phyloP scores from a whole-genome alignment of 2,888 invertebrate species.

The Spatulosminthurus flaviceps region DNA sequence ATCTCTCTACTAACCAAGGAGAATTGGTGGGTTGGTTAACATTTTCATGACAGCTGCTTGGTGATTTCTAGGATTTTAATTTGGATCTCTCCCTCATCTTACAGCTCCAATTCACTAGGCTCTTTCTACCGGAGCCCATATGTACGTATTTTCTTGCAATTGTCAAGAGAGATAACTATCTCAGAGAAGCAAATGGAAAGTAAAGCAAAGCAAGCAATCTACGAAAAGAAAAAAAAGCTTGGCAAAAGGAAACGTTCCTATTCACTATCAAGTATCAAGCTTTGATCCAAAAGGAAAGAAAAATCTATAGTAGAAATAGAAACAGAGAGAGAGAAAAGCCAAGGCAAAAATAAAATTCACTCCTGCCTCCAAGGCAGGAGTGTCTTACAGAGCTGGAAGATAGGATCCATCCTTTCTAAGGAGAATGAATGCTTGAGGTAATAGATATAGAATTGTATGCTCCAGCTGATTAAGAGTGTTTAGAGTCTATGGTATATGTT shows the following conservation, averaged over 20 bases:
- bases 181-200: neutral
- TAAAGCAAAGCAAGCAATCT: no score
- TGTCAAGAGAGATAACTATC: slow-evolving; percentile 9
- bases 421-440: neutral
- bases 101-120: slow-evolving; percentile 20
- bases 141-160: neutral
- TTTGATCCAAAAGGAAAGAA: neutral
- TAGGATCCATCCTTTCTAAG: neutral
- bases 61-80: slow-evolving; percentile 40
- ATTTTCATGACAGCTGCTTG: slow-evolving; percentile 40
- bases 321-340: neutral
- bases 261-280: slow-evolving; percentile 7
- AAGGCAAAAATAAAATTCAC: no score
- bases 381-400: neutral
- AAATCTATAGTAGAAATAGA: neutral
- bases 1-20: neutral
- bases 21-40: slow-evolving; percentile 27
- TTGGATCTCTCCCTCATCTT: slow-evolving; percentile 22
- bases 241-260: slow-evolving; percentile 5
- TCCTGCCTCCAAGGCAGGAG: no score
- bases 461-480: neutral
- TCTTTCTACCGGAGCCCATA: neutral
- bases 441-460: neutral
- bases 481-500: neutral
- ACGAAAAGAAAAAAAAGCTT: slow-evolving; percentile 5